Evolutionary conservation across 2,797 vertebrate species (phyloP).

Genomic region (Sebastes diploproa): DNA sequence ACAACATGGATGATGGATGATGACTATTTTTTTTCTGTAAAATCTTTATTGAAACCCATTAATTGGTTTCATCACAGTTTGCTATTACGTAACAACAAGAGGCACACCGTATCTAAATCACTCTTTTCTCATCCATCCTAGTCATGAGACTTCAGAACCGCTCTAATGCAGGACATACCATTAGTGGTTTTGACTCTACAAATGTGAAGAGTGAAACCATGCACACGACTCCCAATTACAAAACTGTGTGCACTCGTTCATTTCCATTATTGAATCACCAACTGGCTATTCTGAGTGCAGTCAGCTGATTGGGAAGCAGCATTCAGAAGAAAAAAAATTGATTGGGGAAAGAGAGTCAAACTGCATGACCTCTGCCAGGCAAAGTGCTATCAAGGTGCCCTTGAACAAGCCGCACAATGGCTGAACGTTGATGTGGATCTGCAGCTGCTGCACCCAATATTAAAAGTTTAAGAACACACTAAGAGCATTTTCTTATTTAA

Average conservation of each 20-base stretch:
- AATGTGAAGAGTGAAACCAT: conserved; percentile 45
- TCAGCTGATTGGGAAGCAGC: conserved; percentile 56
- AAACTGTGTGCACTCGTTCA: conserved; percentile 65
- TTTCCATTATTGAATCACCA: conserved; percentile 70
- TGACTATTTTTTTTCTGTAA: not conserved
- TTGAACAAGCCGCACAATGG: not conserved
- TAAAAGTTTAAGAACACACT: not conserved
- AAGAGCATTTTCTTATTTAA: not conserved
- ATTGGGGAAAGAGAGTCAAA: not conserved
- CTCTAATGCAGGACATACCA: conserved; percentile 47
- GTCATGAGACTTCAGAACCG: conserved; percentile 47
- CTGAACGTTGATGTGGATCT: not conserved
- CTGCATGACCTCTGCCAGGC: not conserved
- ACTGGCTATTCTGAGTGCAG: conserved; percentile 34
- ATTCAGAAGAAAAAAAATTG: not conserved
- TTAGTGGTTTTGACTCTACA: conserved; percentile 48
- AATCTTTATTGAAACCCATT: not conserved
- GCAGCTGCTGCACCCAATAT: not conserved
- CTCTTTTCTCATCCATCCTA: conserved; percentile 7
- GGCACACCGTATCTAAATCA: not conserved
- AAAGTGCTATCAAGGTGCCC: not conserved
- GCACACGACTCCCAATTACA: conserved; percentile 77
- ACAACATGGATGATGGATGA: too few relatives aligned
- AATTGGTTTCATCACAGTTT: not conserved
- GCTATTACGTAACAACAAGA: not conserved